Percentiles rank a stretch among this genome's conserved stretches.
These are phyloP conservation scores for Papilio elwesi DNA, from an alignment of 2,888 invertebrate genomes.

Conservation along the genomic window DNA sequence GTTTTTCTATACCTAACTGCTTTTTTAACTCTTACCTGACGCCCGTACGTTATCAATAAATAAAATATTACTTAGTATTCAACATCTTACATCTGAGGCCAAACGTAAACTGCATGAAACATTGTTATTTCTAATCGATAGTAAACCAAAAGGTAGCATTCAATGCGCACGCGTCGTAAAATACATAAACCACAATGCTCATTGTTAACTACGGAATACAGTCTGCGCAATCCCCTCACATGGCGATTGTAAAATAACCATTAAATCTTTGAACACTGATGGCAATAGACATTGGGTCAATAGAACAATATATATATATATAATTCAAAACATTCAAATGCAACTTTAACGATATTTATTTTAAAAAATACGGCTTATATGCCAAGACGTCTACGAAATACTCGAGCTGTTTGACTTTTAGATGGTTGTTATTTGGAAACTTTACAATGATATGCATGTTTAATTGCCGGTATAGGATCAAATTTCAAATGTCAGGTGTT, in stretches of 20 bases:
- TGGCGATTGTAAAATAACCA: conserved; percentile 29
- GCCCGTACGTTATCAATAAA: not conserved
- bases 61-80: conserved; percentile 11
- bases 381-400: conserved; percentile 1
- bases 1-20: too few relatives aligned
- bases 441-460: conserved; percentile 7
- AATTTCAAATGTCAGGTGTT: conserved; percentile 24
- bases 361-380: not conserved
- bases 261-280: conserved; percentile 31
- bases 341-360: not conserved
- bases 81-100: conserved; percentile 35
- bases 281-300: not conserved
- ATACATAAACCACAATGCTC: conserved; percentile 53
- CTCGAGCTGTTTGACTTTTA: not conserved
- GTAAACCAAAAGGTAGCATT: conserved; percentile 44
- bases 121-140: conserved; percentile 40
- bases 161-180: conserved; percentile 51
- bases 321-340: not conserved
- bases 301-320: not conserved
- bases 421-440: conserved; percentile 3
- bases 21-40: too few relatives aligned
- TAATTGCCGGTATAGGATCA: conserved; percentile 1
- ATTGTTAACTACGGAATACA: conserved; percentile 50
- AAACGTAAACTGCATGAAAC: conserved; percentile 30
- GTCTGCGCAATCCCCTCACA: conserved; percentile 26